A percentile compares a stretch with the other conserved stretches of the same genome.
phyloP scores from a whole-genome alignment of 2,113 vertebrate genomes.

The Nipponia nippon region DNA sequence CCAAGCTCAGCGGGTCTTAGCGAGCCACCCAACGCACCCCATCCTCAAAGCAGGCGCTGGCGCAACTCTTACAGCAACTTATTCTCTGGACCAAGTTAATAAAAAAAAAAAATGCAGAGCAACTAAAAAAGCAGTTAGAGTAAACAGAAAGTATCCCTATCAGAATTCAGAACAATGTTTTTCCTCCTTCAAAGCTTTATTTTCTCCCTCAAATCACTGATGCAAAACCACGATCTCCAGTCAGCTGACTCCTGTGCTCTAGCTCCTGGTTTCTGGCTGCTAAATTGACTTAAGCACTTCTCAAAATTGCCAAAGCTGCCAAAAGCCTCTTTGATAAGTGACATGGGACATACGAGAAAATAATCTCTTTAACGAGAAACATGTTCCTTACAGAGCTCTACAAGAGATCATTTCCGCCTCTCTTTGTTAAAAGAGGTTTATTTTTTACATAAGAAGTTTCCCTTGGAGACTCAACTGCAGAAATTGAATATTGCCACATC shows the following conservation, averaged over 20 bases:
- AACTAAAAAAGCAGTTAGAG: not conserved
- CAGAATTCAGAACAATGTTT: not conserved
- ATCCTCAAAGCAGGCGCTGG: not conserved
- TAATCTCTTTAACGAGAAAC: not conserved
- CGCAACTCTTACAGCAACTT: not conserved
- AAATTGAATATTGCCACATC: not conserved
- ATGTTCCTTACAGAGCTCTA: not conserved
- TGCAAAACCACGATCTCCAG: not conserved
- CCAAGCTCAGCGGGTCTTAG: not conserved
- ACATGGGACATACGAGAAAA: not conserved
- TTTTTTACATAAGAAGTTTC: not conserved
- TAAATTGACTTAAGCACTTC: constrained; percentile 19
- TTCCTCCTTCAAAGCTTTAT: not conserved
- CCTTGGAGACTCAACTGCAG: not conserved
- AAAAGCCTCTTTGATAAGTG: constrained; percentile 10
- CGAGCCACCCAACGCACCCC: not conserved
- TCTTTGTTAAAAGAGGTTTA: not conserved
- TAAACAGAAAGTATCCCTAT: not conserved
- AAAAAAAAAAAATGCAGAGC: rapidly evolving
- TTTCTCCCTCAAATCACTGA: not conserved
- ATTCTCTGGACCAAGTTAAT: not conserved
- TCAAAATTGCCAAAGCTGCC: not conserved
- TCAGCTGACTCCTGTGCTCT: not conserved
- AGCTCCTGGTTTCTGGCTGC: not conserved
- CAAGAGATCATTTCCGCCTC: not conserved